Conservation (phyloP, 2,113 vertebrate genomes). For the Gadus macrocephalus region DNA sequence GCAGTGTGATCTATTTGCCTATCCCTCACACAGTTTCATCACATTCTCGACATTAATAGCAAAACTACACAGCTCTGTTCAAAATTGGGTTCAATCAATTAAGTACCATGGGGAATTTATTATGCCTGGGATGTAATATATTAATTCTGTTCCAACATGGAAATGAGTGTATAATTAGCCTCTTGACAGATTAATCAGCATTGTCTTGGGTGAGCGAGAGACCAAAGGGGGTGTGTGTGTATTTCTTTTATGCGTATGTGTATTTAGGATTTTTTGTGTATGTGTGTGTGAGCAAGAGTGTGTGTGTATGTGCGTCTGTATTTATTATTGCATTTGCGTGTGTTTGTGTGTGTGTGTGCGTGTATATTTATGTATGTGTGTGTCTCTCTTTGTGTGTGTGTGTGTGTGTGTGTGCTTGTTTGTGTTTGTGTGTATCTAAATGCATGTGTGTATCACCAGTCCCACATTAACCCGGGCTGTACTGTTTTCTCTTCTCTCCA, state of each 20-base stretch:
- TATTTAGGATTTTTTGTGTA: background rate
- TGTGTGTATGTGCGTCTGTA: background rate
- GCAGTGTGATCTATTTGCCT: too few relatives aligned
- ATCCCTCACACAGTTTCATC: too few relatives aligned
- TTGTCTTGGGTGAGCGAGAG: conserved; percentile 44
- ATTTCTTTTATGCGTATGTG: conserved; percentile 18
- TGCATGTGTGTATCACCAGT: background rate
- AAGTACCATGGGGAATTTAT: conserved; percentile 39
- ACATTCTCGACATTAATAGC: too few relatives aligned
- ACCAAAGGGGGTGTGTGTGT: conserved; percentile 15
- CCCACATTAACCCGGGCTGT: conserved; percentile 19
- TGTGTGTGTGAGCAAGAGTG: conserved; percentile 3
- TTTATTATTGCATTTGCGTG: background rate
- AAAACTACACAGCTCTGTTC: conserved; percentile 13
- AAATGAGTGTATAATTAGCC: conserved; percentile 57
- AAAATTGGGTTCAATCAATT: conserved; percentile 49
- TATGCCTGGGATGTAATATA: conserved; percentile 45
- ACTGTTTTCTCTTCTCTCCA: conserved; percentile 37
- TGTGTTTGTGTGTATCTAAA: background rate
- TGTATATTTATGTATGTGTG: background rate
- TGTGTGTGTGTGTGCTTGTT: too few relatives aligned
- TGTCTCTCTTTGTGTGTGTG: background rate
- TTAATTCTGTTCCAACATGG: conserved; percentile 49
- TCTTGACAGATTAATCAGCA: conserved; percentile 68
- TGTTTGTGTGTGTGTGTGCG: background rate